Conservation (phyloP, 2,888 invertebrate genomes). For the Loripinus fragilis region DNA sequence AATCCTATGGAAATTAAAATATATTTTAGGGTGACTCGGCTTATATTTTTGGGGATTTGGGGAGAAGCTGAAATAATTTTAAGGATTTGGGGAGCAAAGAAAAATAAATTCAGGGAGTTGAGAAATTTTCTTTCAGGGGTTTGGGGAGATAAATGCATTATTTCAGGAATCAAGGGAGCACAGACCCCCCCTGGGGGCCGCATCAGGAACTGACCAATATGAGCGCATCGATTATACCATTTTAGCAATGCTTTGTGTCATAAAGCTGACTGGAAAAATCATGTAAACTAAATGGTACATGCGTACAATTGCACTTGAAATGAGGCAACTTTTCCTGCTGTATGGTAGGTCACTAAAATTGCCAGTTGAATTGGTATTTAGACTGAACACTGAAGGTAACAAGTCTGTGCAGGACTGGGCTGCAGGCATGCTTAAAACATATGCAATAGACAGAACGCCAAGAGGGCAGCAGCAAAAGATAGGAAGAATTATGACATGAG, state of each 20-base stretch:
- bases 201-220: constrained; percentile 47
- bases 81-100: too few relatives aligned
- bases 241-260: constrained; percentile 50
- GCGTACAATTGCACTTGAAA: constrained; percentile 59
- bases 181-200: too few relatives aligned
- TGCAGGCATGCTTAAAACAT: constrained; percentile 37
- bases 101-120: too few relatives aligned
- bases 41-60: too few relatives aligned
- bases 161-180: too few relatives aligned
- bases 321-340: constrained; percentile 46
- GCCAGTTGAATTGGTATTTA: constrained; percentile 45
- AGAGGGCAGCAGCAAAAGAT: constrained; percentile 27
- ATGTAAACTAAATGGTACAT: constrained; percentile 49
- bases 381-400: constrained; percentile 19
- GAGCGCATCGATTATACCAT: constrained; percentile 55
- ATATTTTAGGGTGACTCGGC: too few relatives aligned
- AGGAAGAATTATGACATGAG: constrained; percentile 34
- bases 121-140: too few relatives aligned
- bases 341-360: constrained; percentile 43
- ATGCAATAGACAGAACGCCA: constrained; percentile 26
- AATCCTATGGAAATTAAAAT: too few relatives aligned
- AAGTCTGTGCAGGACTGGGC: constrained; percentile 36
- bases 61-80: too few relatives aligned
- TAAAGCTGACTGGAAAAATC: constrained; percentile 50
- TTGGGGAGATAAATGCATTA: too few relatives aligned